These are phyloP conservation scores for Idaea straminata DNA, from an alignment of 2,888 invertebrate genomes.

Conservation along the genomic window DNA sequence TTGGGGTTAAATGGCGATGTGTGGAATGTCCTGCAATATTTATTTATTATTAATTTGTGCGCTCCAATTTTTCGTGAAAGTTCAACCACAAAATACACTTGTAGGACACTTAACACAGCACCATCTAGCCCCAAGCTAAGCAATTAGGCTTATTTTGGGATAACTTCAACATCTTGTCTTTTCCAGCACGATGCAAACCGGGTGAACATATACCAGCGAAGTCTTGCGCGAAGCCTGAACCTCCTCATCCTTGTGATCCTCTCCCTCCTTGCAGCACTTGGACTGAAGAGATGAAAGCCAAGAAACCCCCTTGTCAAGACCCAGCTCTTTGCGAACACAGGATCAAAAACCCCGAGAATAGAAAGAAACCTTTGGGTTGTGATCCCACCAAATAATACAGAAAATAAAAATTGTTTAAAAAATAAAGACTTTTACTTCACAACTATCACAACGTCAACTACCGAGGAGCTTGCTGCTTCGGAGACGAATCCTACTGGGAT, in stretches of 20 bases:
- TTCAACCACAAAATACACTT: too few relatives aligned
- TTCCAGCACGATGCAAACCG: constrained; percentile 32
- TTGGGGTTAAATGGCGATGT: too few relatives aligned
- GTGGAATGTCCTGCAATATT: too few relatives aligned
- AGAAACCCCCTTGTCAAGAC: constrained; percentile 23
- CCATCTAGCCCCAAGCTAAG: too few relatives aligned
- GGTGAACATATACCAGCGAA: constrained; percentile 29
- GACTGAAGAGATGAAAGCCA: constrained; percentile 9
- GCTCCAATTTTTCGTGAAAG: too few relatives aligned
- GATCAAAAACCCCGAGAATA: constrained; percentile 34
- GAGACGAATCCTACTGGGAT: too few relatives aligned
- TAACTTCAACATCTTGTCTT: background rate
- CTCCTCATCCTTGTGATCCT: constrained; percentile 34
- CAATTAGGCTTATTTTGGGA: too few relatives aligned
- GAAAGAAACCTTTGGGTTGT: constrained; percentile 20
- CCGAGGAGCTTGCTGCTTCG: too few relatives aligned
- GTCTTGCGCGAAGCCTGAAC: constrained; percentile 20
- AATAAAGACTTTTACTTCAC: constrained; percentile 8
- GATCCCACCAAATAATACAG: constrained; percentile 24
- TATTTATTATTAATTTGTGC: too few relatives aligned
- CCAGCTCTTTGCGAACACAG: constrained; percentile 28
- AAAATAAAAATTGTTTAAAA: background rate
- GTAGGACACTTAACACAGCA: too few relatives aligned
- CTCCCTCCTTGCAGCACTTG: constrained; percentile 25
- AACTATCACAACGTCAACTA: too few relatives aligned